Conservation (phyloP, 2,113 vertebrate species). For the Scatophagus argus region DNA sequence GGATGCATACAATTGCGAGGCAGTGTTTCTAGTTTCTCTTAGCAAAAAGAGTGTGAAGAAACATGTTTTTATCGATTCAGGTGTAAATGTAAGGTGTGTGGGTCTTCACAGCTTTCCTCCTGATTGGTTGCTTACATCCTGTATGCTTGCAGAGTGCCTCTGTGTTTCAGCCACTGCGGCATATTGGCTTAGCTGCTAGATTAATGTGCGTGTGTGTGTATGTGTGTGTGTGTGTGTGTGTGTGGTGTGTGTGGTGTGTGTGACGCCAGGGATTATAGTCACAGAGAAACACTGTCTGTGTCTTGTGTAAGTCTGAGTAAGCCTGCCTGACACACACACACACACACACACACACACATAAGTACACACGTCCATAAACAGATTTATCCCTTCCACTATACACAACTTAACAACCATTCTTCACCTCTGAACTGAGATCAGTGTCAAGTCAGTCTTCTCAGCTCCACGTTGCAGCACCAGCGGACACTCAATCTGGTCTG, state of each 20-base stretch:
- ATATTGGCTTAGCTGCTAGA: constrained; percentile 36
- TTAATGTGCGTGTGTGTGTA: constrained; percentile 43
- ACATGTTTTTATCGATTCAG: background rate
- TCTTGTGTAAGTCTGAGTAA: constrained; percentile 46
- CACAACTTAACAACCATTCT: constrained; percentile 17
- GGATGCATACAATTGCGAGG: too few species aligned
- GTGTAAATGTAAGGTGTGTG: constrained; percentile 7
- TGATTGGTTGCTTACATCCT: background rate
- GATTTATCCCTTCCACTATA: constrained; percentile 44
- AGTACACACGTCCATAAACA: constrained; percentile 17
- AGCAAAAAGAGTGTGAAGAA: background rate
- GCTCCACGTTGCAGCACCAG: constrained; percentile 10
- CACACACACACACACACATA: constrained; percentile 16
- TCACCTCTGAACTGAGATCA: constrained; percentile 61
- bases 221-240: constrained; percentile 25
- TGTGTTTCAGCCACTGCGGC: constrained; percentile 30
- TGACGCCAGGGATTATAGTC: constrained; percentile 47
- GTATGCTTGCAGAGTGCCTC: constrained; percentile 24
- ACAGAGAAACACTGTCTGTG: constrained; percentile 35
- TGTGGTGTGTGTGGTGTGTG: constrained; percentile 20
- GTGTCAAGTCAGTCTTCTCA: constrained; percentile 24
- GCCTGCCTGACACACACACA: constrained; percentile 35
- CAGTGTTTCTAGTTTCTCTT: too few species aligned
- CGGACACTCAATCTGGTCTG: constrained; percentile 21
- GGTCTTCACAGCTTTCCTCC: background rate